Evolutionary conservation across 1,140 invertebrate genomes (phyloP).

Genomic region (Drosophila nasuta): DNA sequence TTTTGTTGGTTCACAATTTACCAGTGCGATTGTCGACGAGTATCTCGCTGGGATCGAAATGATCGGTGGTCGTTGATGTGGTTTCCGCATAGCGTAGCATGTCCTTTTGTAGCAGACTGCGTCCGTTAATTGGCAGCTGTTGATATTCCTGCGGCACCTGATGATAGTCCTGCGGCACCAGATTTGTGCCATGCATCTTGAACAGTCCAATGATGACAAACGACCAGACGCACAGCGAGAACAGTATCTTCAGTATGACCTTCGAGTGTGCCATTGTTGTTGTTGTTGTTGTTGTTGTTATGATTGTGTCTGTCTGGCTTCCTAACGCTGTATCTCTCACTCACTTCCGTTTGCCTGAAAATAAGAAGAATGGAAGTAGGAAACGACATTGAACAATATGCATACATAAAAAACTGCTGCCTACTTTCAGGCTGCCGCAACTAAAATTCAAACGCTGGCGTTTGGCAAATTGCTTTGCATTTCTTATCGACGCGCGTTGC

Average conservation of each 20-base stretch:
- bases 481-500: conserved; percentile 34
- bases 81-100: conserved; percentile 74
- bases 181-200: conserved; percentile 82
- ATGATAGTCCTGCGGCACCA: conserved; percentile 77
- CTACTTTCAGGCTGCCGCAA: conserved; percentile 23
- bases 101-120: conserved; percentile 82
- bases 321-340: not conserved
- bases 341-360: not conserved
- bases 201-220: conserved; percentile 84
- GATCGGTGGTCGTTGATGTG: conserved; percentile 83
- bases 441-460: conserved; percentile 13
- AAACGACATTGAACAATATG: not conserved
- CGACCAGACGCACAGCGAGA: conserved; percentile 84
- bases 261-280: conserved; percentile 82
- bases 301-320: not conserved
- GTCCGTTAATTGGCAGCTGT: conserved; percentile 75
- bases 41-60: conserved; percentile 82
- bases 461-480: conserved; percentile 49
- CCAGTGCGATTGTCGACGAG: conserved; percentile 84
- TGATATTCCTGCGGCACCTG: conserved; percentile 74
- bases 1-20: conserved; percentile 22
- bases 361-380: not conserved
- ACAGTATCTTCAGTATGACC: conserved; percentile 82
- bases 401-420: conserved; percentile 13
- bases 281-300: conserved; percentile 50